Conservation (phyloP, 2,888 invertebrate species). For the Euzophera pinguis region DNA sequence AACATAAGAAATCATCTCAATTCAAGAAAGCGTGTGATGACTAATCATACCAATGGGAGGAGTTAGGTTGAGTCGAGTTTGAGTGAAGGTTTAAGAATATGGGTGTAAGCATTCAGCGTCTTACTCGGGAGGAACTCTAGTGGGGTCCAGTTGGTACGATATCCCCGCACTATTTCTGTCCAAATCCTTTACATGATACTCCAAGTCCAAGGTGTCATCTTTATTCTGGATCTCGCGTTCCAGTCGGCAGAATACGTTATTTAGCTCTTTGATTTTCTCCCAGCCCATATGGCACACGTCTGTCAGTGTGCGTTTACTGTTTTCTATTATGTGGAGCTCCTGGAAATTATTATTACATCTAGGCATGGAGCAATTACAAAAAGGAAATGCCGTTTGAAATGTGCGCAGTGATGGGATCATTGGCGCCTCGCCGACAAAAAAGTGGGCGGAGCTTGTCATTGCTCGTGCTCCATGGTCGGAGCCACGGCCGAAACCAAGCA, state of each 20-base stretch:
- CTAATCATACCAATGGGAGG: too few relatives aligned
- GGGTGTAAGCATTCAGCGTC: too few relatives aligned
- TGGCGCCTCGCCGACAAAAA: too few relatives aligned
- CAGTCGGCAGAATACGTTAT: slow-evolving; percentile 85
- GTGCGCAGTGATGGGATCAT: too few relatives aligned
- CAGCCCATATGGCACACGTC: slow-evolving; percentile 81
- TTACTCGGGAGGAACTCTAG: slow-evolving; percentile 86
- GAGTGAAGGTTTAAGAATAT: too few relatives aligned
- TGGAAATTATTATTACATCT: slow-evolving; percentile 24
- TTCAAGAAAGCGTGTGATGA: too few relatives aligned
- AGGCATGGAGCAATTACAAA: background rate
- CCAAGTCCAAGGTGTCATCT: slow-evolving; percentile 87
- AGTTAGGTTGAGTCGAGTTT: too few relatives aligned
- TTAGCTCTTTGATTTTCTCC: slow-evolving; percentile 88
- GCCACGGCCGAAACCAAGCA: too few relatives aligned
- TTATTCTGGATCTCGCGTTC: slow-evolving; percentile 89
- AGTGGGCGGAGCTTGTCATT: too few relatives aligned
- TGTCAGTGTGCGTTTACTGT: slow-evolving; percentile 63
- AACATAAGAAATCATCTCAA: too few relatives aligned
- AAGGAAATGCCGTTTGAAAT: too few relatives aligned
- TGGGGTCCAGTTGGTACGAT: slow-evolving; percentile 89
- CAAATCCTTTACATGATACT: slow-evolving; percentile 85
- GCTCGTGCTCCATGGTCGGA: too few relatives aligned
- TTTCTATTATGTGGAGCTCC: slow-evolving; percentile 71
- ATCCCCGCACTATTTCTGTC: slow-evolving; percentile 88